Conservation (phyloP, 2,797 vertebrate species). For the Melopsittacus undulatus region DNA sequence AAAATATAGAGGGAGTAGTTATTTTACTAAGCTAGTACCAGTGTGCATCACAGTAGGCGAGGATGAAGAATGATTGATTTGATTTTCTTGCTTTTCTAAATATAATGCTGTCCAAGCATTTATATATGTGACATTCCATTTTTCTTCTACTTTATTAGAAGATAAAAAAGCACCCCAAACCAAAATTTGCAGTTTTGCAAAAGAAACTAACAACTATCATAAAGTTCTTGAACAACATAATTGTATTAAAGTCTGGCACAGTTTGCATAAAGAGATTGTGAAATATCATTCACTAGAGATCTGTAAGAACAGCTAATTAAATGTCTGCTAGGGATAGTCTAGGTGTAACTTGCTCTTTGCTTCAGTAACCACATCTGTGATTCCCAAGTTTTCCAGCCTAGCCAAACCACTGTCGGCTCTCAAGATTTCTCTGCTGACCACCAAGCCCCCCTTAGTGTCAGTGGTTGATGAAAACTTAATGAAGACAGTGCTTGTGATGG, state of each 20-base stretch:
- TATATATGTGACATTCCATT: neutral
- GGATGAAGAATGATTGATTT: neutral
- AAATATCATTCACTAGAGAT: neutral
- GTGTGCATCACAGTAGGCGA: neutral
- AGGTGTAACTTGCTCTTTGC: neutral
- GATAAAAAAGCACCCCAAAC: neutral
- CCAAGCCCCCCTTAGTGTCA: neutral
- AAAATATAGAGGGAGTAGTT: neutral
- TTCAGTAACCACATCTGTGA: neutral
- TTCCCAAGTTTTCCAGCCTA: neutral
- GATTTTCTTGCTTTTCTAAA: neutral
- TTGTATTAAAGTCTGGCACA: neutral
- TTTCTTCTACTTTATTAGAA: constrained; percentile 10
- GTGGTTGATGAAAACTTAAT: neutral
- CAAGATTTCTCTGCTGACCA: neutral
- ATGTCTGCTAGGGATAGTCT: neutral
- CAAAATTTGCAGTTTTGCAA: neutral
- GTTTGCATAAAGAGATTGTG: neutral
- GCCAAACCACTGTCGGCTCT: neutral
- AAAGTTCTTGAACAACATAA: neutral
- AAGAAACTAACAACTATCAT: neutral
- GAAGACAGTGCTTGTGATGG: fast-evolving
- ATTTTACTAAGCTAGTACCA: neutral
- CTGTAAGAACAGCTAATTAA: neutral
- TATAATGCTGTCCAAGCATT: neutral